Evolutionary conservation across 2,888 invertebrate genomes (phyloP).

Genomic region (Cremastobaeus sp.): DNA sequence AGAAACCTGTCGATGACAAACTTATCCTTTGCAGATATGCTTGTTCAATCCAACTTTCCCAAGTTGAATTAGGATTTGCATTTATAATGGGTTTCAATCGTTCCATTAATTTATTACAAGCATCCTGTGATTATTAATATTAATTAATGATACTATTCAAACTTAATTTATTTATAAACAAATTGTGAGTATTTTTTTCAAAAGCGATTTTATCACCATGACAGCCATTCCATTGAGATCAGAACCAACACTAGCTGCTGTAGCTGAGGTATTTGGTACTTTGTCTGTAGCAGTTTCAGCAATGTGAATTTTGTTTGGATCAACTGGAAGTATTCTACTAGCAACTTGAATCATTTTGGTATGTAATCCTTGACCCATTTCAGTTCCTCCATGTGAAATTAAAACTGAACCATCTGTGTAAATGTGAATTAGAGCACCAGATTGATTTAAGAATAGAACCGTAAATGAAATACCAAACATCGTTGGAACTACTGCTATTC

Average conservation of each 20-base stretch:
- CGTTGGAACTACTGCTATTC: constrained; percentile 88
- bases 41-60: constrained; percentile 89
- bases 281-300: constrained; percentile 92
- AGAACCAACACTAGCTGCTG: constrained; percentile 92
- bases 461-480: constrained; percentile 92
- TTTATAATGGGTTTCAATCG: constrained; percentile 87
- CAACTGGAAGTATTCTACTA: constrained; percentile 85
- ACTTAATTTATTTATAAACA: not conserved
- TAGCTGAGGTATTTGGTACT: constrained; percentile 93
- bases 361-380: constrained; percentile 98
- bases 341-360: constrained; percentile 97
- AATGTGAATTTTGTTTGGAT: constrained; percentile 86
- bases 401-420: constrained; percentile 94
- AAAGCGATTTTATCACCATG: constrained; percentile 77
- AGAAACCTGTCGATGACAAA: constrained; percentile 90
- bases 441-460: constrained; percentile 87
- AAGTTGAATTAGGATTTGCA: constrained; percentile 86
- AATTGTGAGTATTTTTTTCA: not conserved
- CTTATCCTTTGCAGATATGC: constrained; percentile 89
- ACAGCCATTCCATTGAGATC: constrained; percentile 96
- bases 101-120: constrained; percentile 86
- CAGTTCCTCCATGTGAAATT: constrained; percentile 93
- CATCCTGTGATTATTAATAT: constrained; percentile 80
- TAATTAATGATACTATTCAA: not conserved
- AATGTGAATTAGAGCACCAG: constrained; percentile 91